These are phyloP conservation scores for Anguilla megastoma DNA, from an alignment of 2,797 vertebrate species.

Conservation along the genomic window DNA sequence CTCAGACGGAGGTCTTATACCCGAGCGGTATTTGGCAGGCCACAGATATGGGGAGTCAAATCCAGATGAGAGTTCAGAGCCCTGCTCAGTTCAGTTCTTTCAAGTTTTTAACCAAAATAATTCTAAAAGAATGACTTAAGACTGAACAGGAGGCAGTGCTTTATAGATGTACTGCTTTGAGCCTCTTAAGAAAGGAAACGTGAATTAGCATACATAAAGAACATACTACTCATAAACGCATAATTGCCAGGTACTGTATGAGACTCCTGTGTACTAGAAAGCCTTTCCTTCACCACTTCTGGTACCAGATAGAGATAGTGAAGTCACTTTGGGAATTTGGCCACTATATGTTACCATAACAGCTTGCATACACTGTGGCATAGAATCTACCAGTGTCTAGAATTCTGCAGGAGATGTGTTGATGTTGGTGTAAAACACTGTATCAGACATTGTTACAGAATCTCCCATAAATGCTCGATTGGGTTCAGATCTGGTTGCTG, in stretches of 20 bases:
- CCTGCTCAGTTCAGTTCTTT: constrained; percentile 8
- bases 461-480: background rate
- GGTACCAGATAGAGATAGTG: background rate
- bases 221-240: background rate
- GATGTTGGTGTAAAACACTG: background rate
- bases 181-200: constrained; percentile 2
- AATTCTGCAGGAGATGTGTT: background rate
- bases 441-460: background rate
- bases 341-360: background rate
- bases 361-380: background rate
- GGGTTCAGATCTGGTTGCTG: background rate
- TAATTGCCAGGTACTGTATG: background rate
- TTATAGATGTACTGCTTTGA: constrained; percentile 1
- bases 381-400: background rate
- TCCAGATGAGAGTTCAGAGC: constrained; percentile 5
- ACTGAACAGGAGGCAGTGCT: background rate
- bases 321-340: background rate
- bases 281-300: background rate
- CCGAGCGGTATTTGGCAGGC: background rate
- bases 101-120: background rate
- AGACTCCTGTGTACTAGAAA: background rate
- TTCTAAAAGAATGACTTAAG: background rate
- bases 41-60: constrained; percentile 12
- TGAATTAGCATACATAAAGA: background rate
- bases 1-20: background rate